Percentiles rank a stretch among this genome's conserved stretches.
Conservation (phyloP, 2,888 invertebrate species). For the Epinotia bilunana region DNA sequence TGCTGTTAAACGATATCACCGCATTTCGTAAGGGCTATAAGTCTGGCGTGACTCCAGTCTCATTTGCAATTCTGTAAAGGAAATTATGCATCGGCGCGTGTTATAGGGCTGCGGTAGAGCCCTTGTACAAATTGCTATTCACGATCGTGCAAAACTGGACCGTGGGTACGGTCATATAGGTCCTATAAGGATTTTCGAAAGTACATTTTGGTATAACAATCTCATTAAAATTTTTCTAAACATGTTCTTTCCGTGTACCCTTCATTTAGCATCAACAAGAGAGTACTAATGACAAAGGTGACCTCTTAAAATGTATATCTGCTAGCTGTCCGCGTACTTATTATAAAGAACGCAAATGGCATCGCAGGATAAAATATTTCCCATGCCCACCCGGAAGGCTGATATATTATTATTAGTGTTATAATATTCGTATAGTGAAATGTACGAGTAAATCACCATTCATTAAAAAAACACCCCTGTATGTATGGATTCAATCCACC, state of each 20-base stretch:
- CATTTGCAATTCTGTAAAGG: slow-evolving; percentile 49
- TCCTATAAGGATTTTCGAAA: background rate
- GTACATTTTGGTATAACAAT: background rate
- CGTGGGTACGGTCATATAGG: background rate
- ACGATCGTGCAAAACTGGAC: slow-evolving; percentile 21
- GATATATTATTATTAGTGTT: no score
- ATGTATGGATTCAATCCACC: background rate
- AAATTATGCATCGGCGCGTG: slow-evolving; percentile 46
- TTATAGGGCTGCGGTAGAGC: slow-evolving; percentile 20
- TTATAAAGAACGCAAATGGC: no score
- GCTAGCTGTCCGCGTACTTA: no score
- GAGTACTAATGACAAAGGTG: no score
- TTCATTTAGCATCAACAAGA: no score
- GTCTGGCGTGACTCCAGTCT: slow-evolving; percentile 40
- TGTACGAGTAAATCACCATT: no score
- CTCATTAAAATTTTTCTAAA: background rate
- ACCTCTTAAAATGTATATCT: no score
- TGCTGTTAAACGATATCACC: slow-evolving; percentile 42
- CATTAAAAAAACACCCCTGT: no score
- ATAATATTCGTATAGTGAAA: no score
- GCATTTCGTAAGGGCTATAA: slow-evolving; percentile 13
- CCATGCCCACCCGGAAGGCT: background rate
- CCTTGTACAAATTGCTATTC: slow-evolving; percentile 21
- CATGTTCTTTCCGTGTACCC: no score
- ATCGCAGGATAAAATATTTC: background rate